These are phyloP conservation scores for Ichneumoninae sp. DNA, from an alignment of 2,888 invertebrate genomes.

Conservation along the genomic window DNA sequence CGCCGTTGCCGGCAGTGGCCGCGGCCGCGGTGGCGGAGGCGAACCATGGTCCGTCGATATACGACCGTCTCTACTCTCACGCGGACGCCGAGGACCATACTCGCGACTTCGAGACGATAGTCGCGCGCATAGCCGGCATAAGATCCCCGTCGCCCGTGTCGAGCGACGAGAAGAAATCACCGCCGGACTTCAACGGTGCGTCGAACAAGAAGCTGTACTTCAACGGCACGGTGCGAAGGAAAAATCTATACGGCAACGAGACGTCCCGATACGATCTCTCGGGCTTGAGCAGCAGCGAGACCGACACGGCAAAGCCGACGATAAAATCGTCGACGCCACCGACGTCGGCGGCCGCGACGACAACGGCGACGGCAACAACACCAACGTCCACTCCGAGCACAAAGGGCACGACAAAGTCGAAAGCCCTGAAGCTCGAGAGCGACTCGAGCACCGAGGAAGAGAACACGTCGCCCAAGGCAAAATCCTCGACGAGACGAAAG, in stretches of 20 bases:
- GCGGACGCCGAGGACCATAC: slow-evolving; percentile 88
- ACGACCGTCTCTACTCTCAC: slow-evolving; percentile 94
- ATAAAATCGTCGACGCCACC: slow-evolving; percentile 69
- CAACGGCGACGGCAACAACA: slow-evolving; percentile 84
- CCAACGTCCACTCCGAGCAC: slow-evolving; percentile 67
- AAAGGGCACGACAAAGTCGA: slow-evolving; percentile 61
- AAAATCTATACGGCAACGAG: slow-evolving; percentile 87
- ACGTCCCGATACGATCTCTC: slow-evolving; percentile 84
- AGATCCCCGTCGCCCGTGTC: slow-evolving; percentile 85
- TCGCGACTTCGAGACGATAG: slow-evolving; percentile 88
- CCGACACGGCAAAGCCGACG: slow-evolving; percentile 78
- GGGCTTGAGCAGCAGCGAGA: slow-evolving; percentile 85
- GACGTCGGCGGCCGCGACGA: slow-evolving; percentile 82
- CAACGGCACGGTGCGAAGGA: slow-evolving; percentile 89
- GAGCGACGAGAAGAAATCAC: slow-evolving; percentile 86
- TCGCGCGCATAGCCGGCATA: slow-evolving; percentile 89
- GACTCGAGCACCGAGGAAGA: slow-evolving; percentile 88
- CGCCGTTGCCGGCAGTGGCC: slow-evolving; percentile 86
- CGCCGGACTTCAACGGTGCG: slow-evolving; percentile 89
- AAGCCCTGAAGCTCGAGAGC: slow-evolving; percentile 80
- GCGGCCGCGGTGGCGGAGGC: slow-evolving; percentile 92
- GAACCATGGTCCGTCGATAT: slow-evolving; percentile 95
- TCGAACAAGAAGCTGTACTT: slow-evolving; percentile 90
- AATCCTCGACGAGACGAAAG: slow-evolving; percentile 78
- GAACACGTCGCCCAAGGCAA: slow-evolving; percentile 84